phyloP scores from a whole-genome alignment of 2,113 vertebrate species.

The Limanda limanda region DNA sequence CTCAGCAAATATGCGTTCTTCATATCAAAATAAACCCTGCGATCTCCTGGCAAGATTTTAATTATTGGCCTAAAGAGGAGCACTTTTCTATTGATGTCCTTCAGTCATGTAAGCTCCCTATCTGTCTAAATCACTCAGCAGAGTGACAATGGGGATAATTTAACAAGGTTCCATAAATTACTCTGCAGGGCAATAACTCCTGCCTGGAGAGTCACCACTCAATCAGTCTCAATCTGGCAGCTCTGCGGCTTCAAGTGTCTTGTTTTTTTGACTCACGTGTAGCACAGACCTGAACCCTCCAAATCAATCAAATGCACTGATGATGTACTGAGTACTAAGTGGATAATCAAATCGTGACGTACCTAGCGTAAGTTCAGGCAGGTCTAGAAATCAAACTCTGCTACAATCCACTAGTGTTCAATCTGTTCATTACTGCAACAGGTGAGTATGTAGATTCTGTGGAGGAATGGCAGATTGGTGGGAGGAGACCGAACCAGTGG shows the following conservation, averaged over 20 bases:
- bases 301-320: background rate
- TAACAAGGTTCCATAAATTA: slow-evolving; percentile 50
- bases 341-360: too few relatives aligned
- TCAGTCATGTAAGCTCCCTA: slow-evolving; percentile 15
- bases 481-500: background rate
- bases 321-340: background rate
- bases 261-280: background rate
- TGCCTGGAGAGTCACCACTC: slow-evolving; percentile 34
- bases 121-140: slow-evolving; percentile 26
- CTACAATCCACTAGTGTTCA: too few relatives aligned
- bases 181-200: slow-evolving; percentile 39
- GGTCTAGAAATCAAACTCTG: too few relatives aligned
- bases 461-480: background rate
- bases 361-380: too few relatives aligned
- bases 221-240: slow-evolving; percentile 37
- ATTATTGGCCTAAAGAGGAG: slow-evolving; percentile 12
- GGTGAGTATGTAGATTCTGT: too few relatives aligned
- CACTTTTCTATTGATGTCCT: slow-evolving; percentile 22
- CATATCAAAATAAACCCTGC: too few relatives aligned
- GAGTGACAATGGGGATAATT: slow-evolving; percentile 45
- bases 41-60: background rate
- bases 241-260: slow-evolving; percentile 21
- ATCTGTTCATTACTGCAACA: too few relatives aligned
- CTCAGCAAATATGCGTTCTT: background rate
- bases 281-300: background rate